phyloP scores from a whole-genome alignment of 2,888 invertebrate genomes.

The Drosophila birchii region DNA sequence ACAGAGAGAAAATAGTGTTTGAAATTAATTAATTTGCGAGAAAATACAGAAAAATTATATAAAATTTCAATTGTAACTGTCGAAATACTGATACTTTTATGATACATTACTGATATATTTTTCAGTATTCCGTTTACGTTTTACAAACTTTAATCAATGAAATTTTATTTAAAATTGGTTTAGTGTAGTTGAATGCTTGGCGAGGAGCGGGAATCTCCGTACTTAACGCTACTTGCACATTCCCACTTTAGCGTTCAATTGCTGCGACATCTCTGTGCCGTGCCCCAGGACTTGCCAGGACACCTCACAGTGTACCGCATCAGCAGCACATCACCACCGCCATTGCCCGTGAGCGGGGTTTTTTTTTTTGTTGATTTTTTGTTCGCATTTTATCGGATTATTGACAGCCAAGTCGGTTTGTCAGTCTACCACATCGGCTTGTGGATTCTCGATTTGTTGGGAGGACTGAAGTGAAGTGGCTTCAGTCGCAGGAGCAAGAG shows the following conservation, averaged over 20 bases:
- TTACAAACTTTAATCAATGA: too few relatives aligned
- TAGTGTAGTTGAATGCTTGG: neutral
- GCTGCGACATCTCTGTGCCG: conserved; percentile 42
- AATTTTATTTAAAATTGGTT: neutral
- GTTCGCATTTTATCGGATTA: conserved; percentile 68
- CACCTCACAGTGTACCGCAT: conserved; percentile 7
- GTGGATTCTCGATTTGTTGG: conserved; percentile 15
- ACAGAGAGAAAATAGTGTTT: neutral
- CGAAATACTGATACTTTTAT: too few relatives aligned
- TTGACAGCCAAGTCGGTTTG: conserved; percentile 55
- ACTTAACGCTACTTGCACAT: conserved; percentile 64
- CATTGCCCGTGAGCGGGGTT: conserved; percentile 10
- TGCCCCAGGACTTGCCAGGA: conserved; percentile 6
- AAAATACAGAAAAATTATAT: neutral
- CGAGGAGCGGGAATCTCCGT: conserved; percentile 1
- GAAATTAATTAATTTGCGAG: neutral
- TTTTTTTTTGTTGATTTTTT: conserved; percentile 44
- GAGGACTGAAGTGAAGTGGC: conserved; percentile 9
- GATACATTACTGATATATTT: too few relatives aligned
- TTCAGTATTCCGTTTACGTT: too few relatives aligned
- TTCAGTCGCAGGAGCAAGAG: conserved; percentile 16
- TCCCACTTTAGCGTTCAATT: conserved; percentile 69
- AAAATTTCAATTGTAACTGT: too few relatives aligned
- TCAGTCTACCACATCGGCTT: conserved; percentile 42
- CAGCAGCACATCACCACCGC: neutral